Percentiles rank a stretch among this genome's conserved stretches.
phyloP scores from a whole-genome alignment of 2,113 vertebrate species.

The Mola mola region DNA sequence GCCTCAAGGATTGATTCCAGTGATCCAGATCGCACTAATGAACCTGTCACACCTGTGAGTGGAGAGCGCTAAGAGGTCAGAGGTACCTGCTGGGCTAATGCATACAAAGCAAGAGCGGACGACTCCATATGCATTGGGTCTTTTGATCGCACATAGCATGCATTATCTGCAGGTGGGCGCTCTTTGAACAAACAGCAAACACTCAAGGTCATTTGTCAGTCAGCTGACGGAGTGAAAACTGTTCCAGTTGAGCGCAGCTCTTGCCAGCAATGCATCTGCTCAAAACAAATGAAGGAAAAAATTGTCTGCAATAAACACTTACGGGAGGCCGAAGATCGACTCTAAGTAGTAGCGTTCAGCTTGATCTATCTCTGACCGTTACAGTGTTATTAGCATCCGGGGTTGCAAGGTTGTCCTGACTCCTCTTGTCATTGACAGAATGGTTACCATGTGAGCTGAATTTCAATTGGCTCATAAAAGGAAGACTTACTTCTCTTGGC shows the following conservation, averaged over 20 bases:
- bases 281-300: slow-evolving; percentile 74
- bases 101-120: slow-evolving; percentile 40
- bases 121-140: neutral
- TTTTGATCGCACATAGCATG: slow-evolving; percentile 17
- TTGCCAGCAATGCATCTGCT: slow-evolving; percentile 63
- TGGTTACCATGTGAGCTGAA: slow-evolving; percentile 73
- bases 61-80: slow-evolving; percentile 42
- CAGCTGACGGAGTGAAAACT: slow-evolving; percentile 46
- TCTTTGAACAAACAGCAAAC: slow-evolving; percentile 53
- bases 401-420: slow-evolving; percentile 75
- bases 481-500: slow-evolving; percentile 75
- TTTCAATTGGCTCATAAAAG: slow-evolving; percentile 78
- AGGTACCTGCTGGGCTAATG: slow-evolving; percentile 42
- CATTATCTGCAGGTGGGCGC: slow-evolving; percentile 29
- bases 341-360: slow-evolving; percentile 58
- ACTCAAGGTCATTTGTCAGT: slow-evolving; percentile 63
- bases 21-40: slow-evolving; percentile 50
- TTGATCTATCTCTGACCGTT: slow-evolving; percentile 78
- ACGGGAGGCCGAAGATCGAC: slow-evolving; percentile 53
- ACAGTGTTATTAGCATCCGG: slow-evolving; percentile 73
- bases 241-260: slow-evolving; percentile 69
- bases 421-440: slow-evolving; percentile 77
- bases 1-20: slow-evolving; percentile 55
- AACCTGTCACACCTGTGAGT: slow-evolving; percentile 45
- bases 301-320: slow-evolving; percentile 70